A percentile compares a stretch with the other conserved stretches of the same genome.
Conservation (phyloP, 2,797 vertebrate species). For the Eidolon dupreanum region DNA sequence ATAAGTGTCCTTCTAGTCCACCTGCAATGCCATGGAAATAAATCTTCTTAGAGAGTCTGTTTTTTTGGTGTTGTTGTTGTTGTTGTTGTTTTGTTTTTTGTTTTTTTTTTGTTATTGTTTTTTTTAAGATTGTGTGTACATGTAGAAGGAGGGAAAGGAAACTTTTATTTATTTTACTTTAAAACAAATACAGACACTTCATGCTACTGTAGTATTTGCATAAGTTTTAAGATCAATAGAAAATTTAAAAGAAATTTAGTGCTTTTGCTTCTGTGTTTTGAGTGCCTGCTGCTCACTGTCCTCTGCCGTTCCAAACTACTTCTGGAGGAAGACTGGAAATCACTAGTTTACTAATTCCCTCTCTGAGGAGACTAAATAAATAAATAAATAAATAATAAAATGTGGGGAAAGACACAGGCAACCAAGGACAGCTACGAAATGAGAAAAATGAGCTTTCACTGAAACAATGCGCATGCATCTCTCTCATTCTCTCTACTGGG, state of each 20-base stretch:
- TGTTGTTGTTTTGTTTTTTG: no score
- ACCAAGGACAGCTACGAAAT: neutral
- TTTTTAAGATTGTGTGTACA: neutral
- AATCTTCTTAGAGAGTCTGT: neutral
- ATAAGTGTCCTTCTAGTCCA: neutral
- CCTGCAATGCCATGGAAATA: neutral
- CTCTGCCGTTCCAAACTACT: neutral
- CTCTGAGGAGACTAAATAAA: constrained; percentile 13
- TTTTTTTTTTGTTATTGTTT: neutral
- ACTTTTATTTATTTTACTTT: constrained; percentile 3
- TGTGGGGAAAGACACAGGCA: neutral
- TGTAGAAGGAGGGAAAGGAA: neutral
- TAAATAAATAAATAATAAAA: constrained; percentile 34
- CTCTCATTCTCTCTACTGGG: neutral
- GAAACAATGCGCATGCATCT: neutral
- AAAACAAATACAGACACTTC: constrained; percentile 1
- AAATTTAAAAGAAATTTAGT: constrained; percentile 27
- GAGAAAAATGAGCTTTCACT: neutral
- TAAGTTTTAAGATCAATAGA: neutral
- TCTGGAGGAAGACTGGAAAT: neutral
- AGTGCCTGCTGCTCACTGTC: neutral
- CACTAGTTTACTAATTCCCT: constrained; percentile 22
- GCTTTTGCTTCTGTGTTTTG: neutral
- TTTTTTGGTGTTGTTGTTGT: neutral
- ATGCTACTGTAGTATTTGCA: neutral